phyloP scores from a whole-genome alignment of 64 coral and sea anemone species.

The Orbicella faveolata region DNA sequence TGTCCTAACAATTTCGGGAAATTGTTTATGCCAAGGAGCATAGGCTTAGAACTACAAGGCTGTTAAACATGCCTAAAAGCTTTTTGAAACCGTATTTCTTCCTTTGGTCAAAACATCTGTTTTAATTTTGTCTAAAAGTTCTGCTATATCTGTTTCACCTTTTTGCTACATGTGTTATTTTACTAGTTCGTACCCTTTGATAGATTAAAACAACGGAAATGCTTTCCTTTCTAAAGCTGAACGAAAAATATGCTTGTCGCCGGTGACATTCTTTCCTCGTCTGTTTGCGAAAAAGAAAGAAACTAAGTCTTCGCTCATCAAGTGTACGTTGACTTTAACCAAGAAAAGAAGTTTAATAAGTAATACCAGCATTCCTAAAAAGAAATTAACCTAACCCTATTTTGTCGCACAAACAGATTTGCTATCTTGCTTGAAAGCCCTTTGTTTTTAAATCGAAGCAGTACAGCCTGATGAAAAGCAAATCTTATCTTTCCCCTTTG shows the following conservation, averaged over 20 bases:
- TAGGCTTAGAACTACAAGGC: not conserved
- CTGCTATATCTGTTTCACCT: conserved; percentile 34
- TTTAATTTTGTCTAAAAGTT: conserved; percentile 7
- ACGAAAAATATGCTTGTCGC: not conserved
- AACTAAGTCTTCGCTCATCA: not conserved
- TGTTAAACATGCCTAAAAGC: not conserved
- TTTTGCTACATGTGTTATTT: conserved; percentile 24
- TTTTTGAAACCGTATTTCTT: not conserved
- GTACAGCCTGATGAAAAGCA: conserved; percentile 10
- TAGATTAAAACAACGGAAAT: conserved; percentile 26
- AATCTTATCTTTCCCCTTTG: conserved; percentile 31
- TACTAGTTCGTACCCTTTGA: conserved; percentile 25
- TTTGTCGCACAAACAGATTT: conserved; percentile 30
- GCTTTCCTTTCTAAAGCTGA: conserved; percentile 12
- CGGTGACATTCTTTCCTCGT: not conserved
- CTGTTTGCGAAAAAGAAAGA: conserved; percentile 8
- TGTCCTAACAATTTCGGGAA: not conserved
- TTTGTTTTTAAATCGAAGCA: not conserved
- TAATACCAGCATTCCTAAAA: not conserved
- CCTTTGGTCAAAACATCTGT: conserved; percentile 18
- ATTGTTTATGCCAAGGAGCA: not conserved
- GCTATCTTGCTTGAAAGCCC: conserved; percentile 5
- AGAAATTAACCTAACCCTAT: not conserved
- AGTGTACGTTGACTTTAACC: not conserved
- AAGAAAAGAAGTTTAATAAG: not conserved